Conservation (phyloP, 2,888 invertebrate genomes). For the Conomelus anceps region DNA sequence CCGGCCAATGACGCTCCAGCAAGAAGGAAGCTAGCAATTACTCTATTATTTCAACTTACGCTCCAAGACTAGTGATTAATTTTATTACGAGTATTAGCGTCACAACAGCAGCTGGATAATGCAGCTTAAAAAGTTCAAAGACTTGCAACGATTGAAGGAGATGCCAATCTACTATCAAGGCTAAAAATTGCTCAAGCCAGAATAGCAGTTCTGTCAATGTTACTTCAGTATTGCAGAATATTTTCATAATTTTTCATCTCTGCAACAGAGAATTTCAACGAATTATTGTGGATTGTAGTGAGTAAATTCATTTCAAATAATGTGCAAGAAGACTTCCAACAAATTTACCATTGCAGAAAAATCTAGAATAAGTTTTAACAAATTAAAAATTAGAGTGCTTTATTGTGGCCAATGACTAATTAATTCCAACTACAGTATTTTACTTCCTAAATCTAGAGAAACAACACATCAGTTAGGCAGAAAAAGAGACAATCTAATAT, state of each 20-base stretch:
- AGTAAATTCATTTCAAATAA: background rate
- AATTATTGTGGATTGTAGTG: background rate
- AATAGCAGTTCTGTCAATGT: background rate
- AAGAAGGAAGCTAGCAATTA: background rate
- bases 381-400: background rate
- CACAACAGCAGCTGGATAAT: background rate
- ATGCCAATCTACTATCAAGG: background rate
- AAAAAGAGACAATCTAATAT: no score
- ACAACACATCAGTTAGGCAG: no score
- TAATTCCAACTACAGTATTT: background rate
- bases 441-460: no score
- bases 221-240: background rate
- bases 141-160: background rate
- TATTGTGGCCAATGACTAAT: background rate
- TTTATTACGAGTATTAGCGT: background rate
- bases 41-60: background rate
- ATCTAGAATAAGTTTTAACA: background rate
- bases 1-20: background rate
- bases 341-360: background rate
- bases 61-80: background rate
- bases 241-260: background rate
- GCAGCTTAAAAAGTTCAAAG: background rate
- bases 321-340: no score
- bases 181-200: background rate
- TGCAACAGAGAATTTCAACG: background rate